phyloP scores from a whole-genome alignment of 2,797 vertebrate species.

The Heliangelus exortis region DNA sequence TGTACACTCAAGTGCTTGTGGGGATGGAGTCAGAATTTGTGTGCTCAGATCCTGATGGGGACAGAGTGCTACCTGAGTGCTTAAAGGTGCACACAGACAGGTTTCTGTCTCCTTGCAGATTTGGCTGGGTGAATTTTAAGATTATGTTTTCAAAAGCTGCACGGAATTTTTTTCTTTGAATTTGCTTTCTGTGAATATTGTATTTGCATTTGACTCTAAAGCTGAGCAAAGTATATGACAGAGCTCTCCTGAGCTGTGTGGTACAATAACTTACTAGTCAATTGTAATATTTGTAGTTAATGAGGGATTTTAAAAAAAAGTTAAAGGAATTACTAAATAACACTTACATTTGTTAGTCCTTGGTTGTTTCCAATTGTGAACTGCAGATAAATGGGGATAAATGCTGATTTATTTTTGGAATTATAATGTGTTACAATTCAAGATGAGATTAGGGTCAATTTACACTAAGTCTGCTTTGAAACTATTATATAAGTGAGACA shows the following conservation, averaged over 20 bases:
- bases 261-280: neutral
- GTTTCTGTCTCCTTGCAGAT: neutral
- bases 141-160: neutral
- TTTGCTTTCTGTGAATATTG: neutral
- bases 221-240: neutral
- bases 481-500: constrained; percentile 51
- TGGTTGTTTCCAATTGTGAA: constrained; percentile 25
- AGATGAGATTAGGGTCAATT: constrained; percentile 72
- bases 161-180: neutral
- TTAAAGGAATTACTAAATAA: neutral
- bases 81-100: neutral
- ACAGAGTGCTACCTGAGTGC: neutral
- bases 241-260: neutral
- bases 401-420: constrained; percentile 62
- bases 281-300: neutral
- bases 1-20: neutral
- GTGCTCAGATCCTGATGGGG: neutral
- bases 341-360: constrained; percentile 2
- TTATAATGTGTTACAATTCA: constrained; percentile 53
- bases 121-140: neutral
- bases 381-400: neutral
- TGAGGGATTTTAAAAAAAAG: neutral
- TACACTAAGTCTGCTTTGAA: constrained; percentile 71
- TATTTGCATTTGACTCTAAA: neutral
- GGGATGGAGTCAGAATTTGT: neutral